Evolutionary conservation across 2,113 vertebrate genomes (phyloP).

Genomic region (Mesocricetus auratus): DNA sequence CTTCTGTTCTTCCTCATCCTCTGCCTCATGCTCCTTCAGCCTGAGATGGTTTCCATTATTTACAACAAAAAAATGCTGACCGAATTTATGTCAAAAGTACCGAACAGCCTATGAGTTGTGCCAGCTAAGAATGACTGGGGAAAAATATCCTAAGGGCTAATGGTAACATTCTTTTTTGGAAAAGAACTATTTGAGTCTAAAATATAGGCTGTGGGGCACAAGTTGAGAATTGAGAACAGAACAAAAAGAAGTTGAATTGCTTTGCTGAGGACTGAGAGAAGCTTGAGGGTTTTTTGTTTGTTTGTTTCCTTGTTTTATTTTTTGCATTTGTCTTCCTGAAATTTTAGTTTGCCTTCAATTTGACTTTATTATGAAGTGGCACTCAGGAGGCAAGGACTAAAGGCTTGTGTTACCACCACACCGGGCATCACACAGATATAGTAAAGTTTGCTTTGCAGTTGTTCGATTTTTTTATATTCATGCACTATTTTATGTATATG

Average conservation of each 20-base stretch:
- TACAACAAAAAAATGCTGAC: neutral
- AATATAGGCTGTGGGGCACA: neutral
- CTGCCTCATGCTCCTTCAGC: neutral
- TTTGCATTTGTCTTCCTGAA: neutral
- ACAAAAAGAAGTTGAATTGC: constrained; percentile 37
- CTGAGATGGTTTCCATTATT: constrained; percentile 9
- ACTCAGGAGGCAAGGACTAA: neutral
- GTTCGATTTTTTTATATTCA: too few species aligned
- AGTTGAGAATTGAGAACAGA: constrained; percentile 8
- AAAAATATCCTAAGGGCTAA: neutral
- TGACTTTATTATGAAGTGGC: constrained; percentile 17
- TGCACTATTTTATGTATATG: neutral
- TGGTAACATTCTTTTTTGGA: constrained; percentile 5
- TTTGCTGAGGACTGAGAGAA: constrained; percentile 46
- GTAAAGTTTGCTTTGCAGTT: neutral
- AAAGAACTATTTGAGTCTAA: constrained; percentile 30
- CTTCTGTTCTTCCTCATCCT: neutral
- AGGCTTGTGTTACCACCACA: neutral
- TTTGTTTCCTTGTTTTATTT: neutral
- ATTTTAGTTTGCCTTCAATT: constrained; percentile 11
- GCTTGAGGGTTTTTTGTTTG: neutral
- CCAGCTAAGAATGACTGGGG: neutral
- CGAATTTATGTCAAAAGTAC: neutral
- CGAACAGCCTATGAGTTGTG: neutral
- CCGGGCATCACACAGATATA: neutral